phyloP scores from a whole-genome alignment of 1,140 invertebrate genomes.

The Drosophila truncata region DNA sequence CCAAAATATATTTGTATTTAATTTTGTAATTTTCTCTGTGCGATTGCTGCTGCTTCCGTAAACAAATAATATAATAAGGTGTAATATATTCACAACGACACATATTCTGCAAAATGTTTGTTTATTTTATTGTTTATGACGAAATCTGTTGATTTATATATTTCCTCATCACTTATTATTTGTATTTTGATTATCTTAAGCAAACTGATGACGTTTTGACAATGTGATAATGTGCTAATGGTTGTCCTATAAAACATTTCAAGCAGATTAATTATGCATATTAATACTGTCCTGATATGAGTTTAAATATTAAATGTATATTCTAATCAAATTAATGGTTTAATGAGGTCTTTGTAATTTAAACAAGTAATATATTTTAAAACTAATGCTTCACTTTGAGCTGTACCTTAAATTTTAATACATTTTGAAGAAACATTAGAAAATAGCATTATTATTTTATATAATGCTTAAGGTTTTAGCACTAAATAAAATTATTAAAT shows the following conservation, averaged over 20 bases:
- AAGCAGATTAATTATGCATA: neutral
- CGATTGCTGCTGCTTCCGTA: constrained; percentile 1
- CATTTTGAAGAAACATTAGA: no score
- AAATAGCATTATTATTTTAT: no score
- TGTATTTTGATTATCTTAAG: neutral
- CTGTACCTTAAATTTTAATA: no score
- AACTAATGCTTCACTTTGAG: neutral
- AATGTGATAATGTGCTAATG: neutral
- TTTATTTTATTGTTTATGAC: neutral
- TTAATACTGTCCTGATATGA: neutral
- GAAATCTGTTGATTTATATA: neutral
- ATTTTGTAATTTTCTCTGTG: neutral
- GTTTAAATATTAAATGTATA: neutral
- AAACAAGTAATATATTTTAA: neutral
- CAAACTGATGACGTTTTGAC: neutral
- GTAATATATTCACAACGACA: neutral
- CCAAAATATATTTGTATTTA: constrained; percentile 1
- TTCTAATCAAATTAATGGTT: no score
- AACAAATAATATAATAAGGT: neutral
- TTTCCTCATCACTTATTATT: neutral
- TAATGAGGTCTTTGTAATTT: neutral
- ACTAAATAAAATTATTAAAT: no score
- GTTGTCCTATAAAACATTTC: neutral
- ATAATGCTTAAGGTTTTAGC: no score
- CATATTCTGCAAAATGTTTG: neutral